phyloP scores from a whole-genome alignment of 2,113 vertebrate species.

The Varanus komodoensis region DNA sequence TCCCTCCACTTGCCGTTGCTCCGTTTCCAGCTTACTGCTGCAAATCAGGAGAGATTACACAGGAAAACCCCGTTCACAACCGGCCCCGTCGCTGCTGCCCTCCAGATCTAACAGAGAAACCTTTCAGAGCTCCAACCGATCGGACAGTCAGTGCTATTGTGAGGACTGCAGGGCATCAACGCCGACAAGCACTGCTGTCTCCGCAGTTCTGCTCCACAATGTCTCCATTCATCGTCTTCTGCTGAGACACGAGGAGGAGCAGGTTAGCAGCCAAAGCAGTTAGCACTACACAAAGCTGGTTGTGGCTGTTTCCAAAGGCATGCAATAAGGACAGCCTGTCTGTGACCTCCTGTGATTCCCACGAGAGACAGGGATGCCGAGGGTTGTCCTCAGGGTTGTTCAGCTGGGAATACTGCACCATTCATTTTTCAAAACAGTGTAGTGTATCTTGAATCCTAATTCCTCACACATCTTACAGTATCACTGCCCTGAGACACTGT shows the following conservation, averaged over 20 bases:
- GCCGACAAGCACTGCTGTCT: not conserved
- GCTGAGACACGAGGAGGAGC: constrained; percentile 23
- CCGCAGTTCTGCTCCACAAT: constrained; percentile 7
- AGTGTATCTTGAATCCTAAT: not conserved
- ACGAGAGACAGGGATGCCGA: not conserved
- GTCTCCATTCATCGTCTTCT: constrained; percentile 38
- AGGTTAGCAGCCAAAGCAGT: constrained; percentile 8
- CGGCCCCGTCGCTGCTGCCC: constrained; percentile 14
- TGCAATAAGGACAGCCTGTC: not conserved
- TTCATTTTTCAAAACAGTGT: not conserved
- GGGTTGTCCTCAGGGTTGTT: not conserved
- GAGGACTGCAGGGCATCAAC: not conserved
- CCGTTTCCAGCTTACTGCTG: constrained; percentile 18
- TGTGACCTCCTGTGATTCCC: constrained; percentile 19
- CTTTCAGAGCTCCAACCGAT: constrained; percentile 25
- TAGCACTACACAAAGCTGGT: constrained; percentile 5
- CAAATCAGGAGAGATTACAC: not conserved
- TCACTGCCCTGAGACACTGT: too few species aligned
- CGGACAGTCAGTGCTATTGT: constrained; percentile 19
- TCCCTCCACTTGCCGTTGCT: not conserved
- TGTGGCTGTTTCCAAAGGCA: constrained; percentile 24
- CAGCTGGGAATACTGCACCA: not conserved
- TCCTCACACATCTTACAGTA: too few species aligned
- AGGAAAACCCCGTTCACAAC: not conserved
- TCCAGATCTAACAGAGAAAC: constrained; percentile 2